Percentiles rank a stretch among this genome's conserved stretches.
These are phyloP conservation scores for Eulemur rufifrons DNA, from an alignment of 2,113 vertebrate genomes.

Conservation along the genomic window DNA sequence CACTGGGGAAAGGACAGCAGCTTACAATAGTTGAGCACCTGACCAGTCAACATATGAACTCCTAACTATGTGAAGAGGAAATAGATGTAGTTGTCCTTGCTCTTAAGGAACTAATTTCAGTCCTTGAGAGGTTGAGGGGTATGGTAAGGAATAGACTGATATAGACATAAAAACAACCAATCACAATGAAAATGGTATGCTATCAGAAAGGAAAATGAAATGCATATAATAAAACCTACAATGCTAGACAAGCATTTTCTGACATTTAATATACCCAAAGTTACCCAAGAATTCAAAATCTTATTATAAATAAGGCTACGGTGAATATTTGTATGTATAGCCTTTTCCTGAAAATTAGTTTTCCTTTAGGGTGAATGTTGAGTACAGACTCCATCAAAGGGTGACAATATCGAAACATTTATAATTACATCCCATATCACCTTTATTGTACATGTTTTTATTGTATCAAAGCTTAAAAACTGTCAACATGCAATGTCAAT, in stretches of 20 bases:
- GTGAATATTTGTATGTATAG: accelerated
- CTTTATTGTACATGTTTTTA: background rate
- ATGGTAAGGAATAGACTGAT: background rate
- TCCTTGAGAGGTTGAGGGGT: background rate
- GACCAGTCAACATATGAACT: background rate
- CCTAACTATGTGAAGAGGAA: background rate
- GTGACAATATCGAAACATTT: background rate
- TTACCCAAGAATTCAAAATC: background rate
- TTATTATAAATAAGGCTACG: background rate
- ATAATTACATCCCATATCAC: background rate
- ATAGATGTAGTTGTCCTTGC: background rate
- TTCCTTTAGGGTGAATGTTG: background rate
- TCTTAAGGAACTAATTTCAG: background rate
- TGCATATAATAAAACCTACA: background rate
- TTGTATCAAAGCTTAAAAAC: background rate
- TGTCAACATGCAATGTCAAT: background rate
- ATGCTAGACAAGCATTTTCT: background rate
- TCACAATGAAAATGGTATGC: background rate
- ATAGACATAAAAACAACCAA: background rate
- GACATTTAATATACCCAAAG: background rate
- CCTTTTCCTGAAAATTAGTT: background rate
- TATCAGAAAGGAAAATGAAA: background rate
- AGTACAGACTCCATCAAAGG: background rate
- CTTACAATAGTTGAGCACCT: background rate
- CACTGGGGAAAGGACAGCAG: background rate